A percentile compares a stretch with the other conserved stretches of the same genome.
phyloP scores from a whole-genome alignment of 2,797 vertebrate species.

The Acestrorhynchus altus region DNA sequence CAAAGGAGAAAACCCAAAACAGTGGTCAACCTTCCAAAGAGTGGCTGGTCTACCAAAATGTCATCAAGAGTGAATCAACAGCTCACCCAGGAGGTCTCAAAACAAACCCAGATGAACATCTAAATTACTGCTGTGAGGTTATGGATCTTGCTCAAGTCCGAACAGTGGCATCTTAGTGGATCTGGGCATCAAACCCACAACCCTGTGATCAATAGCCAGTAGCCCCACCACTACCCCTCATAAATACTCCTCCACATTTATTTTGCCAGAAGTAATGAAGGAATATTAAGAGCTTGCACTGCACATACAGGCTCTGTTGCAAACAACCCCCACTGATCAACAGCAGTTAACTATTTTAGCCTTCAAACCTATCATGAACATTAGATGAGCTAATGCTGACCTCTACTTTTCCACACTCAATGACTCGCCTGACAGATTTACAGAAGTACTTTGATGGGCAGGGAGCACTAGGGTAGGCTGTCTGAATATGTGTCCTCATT shows the following conservation, averaged over 20 bases:
- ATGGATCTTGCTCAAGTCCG: too few species aligned
- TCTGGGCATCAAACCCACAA: too few species aligned
- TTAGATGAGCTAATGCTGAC: constrained; percentile 14
- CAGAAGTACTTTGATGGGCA: constrained; percentile 11
- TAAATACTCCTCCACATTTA: background rate
- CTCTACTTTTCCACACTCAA: constrained; percentile 8
- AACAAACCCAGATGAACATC: too few species aligned
- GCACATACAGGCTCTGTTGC: background rate
- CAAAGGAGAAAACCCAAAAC: too few species aligned
- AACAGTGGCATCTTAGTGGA: too few species aligned
- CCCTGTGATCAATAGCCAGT: too few species aligned
- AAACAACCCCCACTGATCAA: background rate
- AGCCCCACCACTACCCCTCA: too few species aligned
- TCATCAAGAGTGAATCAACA: too few species aligned
- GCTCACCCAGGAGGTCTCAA: too few species aligned
- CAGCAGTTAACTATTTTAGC: background rate
- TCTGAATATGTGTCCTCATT: constrained; percentile 1
- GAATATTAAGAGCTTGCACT: background rate
- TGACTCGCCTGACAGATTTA: constrained; percentile 16
- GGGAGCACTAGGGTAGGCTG: constrained; percentile 9
- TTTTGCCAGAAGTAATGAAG: background rate
- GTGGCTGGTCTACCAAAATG: too few species aligned
- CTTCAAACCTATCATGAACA: background rate
- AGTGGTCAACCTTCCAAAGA: too few species aligned
- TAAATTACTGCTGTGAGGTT: too few species aligned